A percentile compares a stretch with the other conserved stretches of the same genome.
phyloP scores from a whole-genome alignment of 2,797 vertebrate genomes.

The Pangasius krempfi region DNA sequence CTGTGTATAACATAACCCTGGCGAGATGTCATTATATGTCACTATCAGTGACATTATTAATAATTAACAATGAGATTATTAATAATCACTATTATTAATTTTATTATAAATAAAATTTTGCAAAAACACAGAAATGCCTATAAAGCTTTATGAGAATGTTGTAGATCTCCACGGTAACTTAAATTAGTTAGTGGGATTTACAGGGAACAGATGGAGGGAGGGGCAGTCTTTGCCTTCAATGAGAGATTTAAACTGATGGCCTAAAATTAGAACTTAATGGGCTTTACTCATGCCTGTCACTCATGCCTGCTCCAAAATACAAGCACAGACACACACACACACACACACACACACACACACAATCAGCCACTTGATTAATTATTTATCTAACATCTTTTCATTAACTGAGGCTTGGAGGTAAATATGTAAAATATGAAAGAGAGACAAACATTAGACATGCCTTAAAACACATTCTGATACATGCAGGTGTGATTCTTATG shows the following conservation, averaged over 20 bases:
- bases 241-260: constrained; percentile 47
- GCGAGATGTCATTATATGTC: constrained; percentile 10
- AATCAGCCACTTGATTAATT: background rate
- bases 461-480: background rate
- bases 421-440: background rate
- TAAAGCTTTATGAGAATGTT: background rate
- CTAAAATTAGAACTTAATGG: constrained; percentile 44
- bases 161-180: constrained; percentile 13
- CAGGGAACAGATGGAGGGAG: constrained; percentile 18
- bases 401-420: constrained; percentile 10
- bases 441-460: background rate
- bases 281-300: constrained; percentile 34
- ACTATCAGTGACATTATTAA: no score
- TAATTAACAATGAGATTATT: no score
- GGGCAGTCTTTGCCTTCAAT: constrained; percentile 11
- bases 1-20: background rate
- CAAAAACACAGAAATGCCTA: constrained; percentile 15
- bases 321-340: constrained; percentile 22
- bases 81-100: constrained; percentile 53
- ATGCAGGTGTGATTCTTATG: background rate
- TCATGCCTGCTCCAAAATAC: constrained; percentile 23
- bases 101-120: constrained; percentile 48
- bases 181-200: constrained; percentile 34
- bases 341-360: background rate
- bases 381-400: constrained; percentile 26